Evolutionary conservation across 2,797 vertebrate genomes (phyloP), one percentile per base, ranked within the genome.

Genomic region (Salarias fasciatus): DNA sequence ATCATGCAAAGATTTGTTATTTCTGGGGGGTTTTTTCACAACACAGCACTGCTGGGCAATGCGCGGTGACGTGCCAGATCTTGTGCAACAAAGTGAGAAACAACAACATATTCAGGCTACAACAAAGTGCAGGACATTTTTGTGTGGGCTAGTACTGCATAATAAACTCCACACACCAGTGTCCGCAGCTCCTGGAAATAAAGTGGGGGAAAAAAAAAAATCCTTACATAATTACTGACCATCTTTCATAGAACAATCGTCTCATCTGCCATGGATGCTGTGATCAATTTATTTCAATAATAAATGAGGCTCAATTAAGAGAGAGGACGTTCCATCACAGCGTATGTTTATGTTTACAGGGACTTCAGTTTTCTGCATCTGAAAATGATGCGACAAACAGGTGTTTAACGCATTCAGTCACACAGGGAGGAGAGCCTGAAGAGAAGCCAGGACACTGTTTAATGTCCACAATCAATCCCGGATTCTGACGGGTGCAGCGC

Each of bases 1-100:
- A 63, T 75, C 83, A 90, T 86, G 83, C 85, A 91, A 76, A 86
- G 54, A 70, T 62, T 29, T 38, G 78, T 80, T 81, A 86, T 76
- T 82, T 67, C 53, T 12, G 69, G 50, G 44, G n/a, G n/a, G n/a
- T n/a, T 38, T 66, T 74, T 72, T 24, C 47, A 65, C 24, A 67
- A 60, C 53, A 71, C 12, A 51, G 57, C 48, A 58, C 37, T 46
- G 45, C 29, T 52, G 51, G 15, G 45, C 35, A 64, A 28, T 44
- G 38, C 9, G 64, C 12, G 41, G 12, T 30, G 6, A 47, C 42
- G 11, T 24, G 33, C 4, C 38, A 29, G 33, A 44, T 55, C 13
- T 8, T 49, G 57, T 38, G 54, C 59, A 43, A 61, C 49, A 63
- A 44, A 36, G 18, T 43, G 30, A 58, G 11, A 11, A 9, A 41